Base-by-base conservation (phyloP, 2,113 vertebrate genomes). In the Platanista minor region DNA sequence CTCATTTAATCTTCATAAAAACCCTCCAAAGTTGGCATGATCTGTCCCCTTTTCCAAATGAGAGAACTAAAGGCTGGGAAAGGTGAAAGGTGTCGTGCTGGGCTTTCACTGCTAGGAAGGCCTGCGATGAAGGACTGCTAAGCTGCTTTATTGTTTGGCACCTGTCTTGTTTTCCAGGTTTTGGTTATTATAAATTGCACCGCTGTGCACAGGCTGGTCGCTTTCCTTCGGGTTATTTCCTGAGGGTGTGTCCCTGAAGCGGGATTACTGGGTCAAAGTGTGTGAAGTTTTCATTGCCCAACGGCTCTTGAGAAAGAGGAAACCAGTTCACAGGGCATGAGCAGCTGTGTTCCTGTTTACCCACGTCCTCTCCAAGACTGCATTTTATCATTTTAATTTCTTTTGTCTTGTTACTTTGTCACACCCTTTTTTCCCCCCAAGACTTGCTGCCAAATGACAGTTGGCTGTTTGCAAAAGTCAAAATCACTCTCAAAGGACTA, bases 241-340 rank as follows among this genome's bases (percentile, higher is more conserved):
- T 93, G 88, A 97, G 88, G 64, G 77, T 77, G 88, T 96, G 95
- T 80, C 93, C 69, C 25, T 0, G 4, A 11, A 36, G 83, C 43
- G 6, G 39, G 67, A 46, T 25, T 61, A 25, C 64, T 81, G 46
- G 75, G 54, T 39, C 54, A 64, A 8, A 78, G 90, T 41, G 20
- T 10, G 4, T 75, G 41, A 83, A 78, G 57, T 33, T 71, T 72
- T 52, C 29, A 3, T 1, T 57, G 57, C 81, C 66, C 52, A 39
- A 15, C 17, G 69, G 62, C 75, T 54, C 59, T 62, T n/a, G 12
- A 67, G 49, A 54, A 88, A 87, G 25, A 25, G 3, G 27, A 62
- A 77, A 11, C 36, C 4, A 0, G 17, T 39, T 43, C n/a, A 5
- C 9, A 5, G 75, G 85, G 4, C 43, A 3, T 0, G 4, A 8